Base-by-base conservation (phyloP, 2,888 invertebrate genomes). In the Helobdella robusta region DNA sequence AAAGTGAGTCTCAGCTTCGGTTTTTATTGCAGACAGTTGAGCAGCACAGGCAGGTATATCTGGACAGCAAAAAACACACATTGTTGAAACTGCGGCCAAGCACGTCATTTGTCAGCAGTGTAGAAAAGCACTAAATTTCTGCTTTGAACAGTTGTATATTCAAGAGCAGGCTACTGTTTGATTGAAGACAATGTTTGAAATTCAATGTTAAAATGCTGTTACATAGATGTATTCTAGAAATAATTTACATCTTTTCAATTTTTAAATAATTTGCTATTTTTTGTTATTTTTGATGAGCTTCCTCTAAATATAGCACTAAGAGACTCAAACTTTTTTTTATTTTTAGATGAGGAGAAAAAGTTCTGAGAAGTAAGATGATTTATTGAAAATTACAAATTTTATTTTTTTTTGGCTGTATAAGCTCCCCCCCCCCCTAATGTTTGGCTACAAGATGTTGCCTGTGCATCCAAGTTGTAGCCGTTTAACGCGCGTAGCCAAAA, bases 1-100 rank as follows among this genome's bases (percentile, higher is more conserved):
- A 63, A 15, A 59, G 66, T 35, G 59, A 61, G 23, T 2, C 36
- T 3, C 44, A 48, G 25, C n/a, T n/a, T n/a, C n/a, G n/a, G n/a
- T n/a, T n/a, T n/a, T n/a, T n/a, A n/a, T n/a, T n/a, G n/a, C 34
- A 46, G 8, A 20, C 23, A 2, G 3, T 46, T 46, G 20, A 46
- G 23, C 2, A 46, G 48, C 48, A 46, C 8, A n/a, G 2, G n/a
- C 48, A 46, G 48, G 48, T 46, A 20, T 46, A 46, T 46, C 48
- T 23, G 23, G 48, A 46, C 48, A 46, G 4, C 8, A 4, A 46
- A 23, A 46, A 46, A 46, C 20, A 46, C 20, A 46, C 48, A 46
- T 2, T 46, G 4, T 46, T 23, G n/a, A 23, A n/a, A n/a, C 23
- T 8, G n/a, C 11, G 11, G 11, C 4, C n/a, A 8, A 46, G n/a